A percentile compares a stretch with the other conserved stretches of the same genome.
Evolutionary conservation across 2,888 invertebrate genomes (phyloP).

Genomic region (Cacoxenus indagator): DNA sequence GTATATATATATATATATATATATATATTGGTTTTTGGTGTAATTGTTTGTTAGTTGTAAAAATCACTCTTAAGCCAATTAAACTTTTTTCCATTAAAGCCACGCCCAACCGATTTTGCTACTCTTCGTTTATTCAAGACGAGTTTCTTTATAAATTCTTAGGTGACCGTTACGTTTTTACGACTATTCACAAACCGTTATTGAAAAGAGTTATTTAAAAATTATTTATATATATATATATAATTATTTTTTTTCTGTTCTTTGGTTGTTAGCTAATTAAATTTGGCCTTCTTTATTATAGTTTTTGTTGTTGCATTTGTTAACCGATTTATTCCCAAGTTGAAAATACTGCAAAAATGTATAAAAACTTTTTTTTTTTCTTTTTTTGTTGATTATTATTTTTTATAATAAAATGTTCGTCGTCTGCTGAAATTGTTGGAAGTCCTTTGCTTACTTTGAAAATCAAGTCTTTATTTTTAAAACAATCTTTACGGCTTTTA

Average conservation of each 20-base stretch:
- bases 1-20: too few relatives aligned
- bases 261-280: slow-evolving; percentile 30
- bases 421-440: slow-evolving; percentile 69
- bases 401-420: slow-evolving; percentile 55
- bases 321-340: slow-evolving; percentile 32
- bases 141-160: not conserved
- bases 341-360: slow-evolving; percentile 14
- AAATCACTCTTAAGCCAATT: slow-evolving; percentile 29
- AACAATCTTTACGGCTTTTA: slow-evolving; percentile 55
- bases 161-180: not conserved
- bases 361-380: slow-evolving; percentile 11
- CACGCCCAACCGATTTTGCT: not conserved
- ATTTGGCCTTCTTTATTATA: slow-evolving; percentile 32
- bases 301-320: slow-evolving; percentile 28
- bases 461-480: slow-evolving; percentile 56
- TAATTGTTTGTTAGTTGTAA: slow-evolving; percentile 2
- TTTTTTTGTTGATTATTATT: not conserved
- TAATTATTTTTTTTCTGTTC: slow-evolving; percentile 9
- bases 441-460: slow-evolving; percentile 50
- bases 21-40: not conserved
- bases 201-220: not conserved
- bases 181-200: not conserved
- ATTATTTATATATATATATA: slow-evolving; percentile 19
- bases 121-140: not conserved
- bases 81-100: not conserved